phyloP scores from a whole-genome alignment of 2,888 invertebrate genomes.

The Lycaena phlaeas region DNA sequence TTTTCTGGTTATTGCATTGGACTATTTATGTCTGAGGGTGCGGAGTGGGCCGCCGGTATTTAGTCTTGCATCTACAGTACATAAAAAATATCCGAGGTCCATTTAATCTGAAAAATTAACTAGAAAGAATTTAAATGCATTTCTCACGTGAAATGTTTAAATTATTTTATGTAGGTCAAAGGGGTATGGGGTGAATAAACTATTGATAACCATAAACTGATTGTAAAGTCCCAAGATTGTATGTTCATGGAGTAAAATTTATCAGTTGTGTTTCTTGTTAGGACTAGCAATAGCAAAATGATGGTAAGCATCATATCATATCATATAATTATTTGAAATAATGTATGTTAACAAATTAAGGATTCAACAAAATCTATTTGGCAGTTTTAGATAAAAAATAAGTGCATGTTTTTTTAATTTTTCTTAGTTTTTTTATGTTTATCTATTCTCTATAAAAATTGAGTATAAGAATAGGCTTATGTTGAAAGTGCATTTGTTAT shows the following conservation, averaged over 20 bases:
- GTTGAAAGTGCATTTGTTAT: too few species aligned
- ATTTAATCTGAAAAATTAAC: background rate
- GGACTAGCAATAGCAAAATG: too few species aligned
- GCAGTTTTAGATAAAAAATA: too few species aligned
- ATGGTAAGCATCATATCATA: too few species aligned
- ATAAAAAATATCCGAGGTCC: background rate
- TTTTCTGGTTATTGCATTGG: slow-evolving; percentile 69
- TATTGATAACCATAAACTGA: background rate
- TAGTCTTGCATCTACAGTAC: slow-evolving; percentile 28
- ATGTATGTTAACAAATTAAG: too few species aligned
- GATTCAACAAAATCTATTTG: too few species aligned
- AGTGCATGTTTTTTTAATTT: too few species aligned
- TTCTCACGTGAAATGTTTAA: background rate
- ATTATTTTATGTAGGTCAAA: slow-evolving; percentile 13
- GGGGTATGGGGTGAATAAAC: slow-evolving; percentile 6
- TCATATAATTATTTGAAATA: too few species aligned
- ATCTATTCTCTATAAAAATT: too few species aligned
- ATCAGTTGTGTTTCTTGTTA: too few species aligned
- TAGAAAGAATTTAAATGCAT: background rate
- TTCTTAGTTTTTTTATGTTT: too few species aligned
- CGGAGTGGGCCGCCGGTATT: slow-evolving; percentile 54
- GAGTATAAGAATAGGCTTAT: too few species aligned
- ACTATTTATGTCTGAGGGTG: slow-evolving; percentile 63
- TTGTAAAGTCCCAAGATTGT: background rate
- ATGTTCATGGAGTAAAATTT: background rate